Base-by-base conservation (phyloP, 2,113 vertebrate genomes). In the Petromus typicus region DNA sequence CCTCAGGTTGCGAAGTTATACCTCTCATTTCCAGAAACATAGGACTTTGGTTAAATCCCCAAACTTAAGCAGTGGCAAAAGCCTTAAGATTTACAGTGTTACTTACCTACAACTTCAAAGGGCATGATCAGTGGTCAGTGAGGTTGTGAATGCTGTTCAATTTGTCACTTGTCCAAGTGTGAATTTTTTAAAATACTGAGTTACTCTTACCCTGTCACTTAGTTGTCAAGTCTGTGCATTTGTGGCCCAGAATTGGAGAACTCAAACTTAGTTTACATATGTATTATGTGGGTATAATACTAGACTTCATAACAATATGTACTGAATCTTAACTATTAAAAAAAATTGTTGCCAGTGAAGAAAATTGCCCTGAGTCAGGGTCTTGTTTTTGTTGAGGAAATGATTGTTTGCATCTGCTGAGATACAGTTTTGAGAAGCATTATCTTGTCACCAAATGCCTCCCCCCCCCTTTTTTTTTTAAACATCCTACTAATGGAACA, bases 381-480 rank as follows among this genome's bases (percentile, higher is more conserved):
- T 71, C 88, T 84, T 54, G 14, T 84, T 89, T 86, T 48, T 76
- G 7, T 40, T n/a, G 40, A 71, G 54, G 67, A 73, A 76, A 17
- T 45, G 61, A 63, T 61, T 61, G 25, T 91, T 81, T 16, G 22
- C 34, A 14, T 95, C 59, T 67, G 32, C 37, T 27, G 0, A 18
- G 20, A n/a, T 51, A 18, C 0, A n/a, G 22, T 22, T 92, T 67
- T 32, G 67, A 90, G 86, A 93, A n/a, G 67, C 63, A 7, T 34
- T 54, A 32, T 63, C 20, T 54, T 54, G 57, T 92, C 69, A 76
- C 69, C n/a, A 79, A 45, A 56, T 18, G 86, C 56, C 69, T 63
- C 40, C 37, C 59, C 80, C 22, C 43, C 6, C 80, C 94, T 95
- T 64, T 85, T 80, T 85, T 87, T 93, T 66, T n/a, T n/a, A n/a